Evolutionary conservation across 2,888 invertebrate genomes (phyloP).

Genomic region (Microplitis deprimator): DNA sequence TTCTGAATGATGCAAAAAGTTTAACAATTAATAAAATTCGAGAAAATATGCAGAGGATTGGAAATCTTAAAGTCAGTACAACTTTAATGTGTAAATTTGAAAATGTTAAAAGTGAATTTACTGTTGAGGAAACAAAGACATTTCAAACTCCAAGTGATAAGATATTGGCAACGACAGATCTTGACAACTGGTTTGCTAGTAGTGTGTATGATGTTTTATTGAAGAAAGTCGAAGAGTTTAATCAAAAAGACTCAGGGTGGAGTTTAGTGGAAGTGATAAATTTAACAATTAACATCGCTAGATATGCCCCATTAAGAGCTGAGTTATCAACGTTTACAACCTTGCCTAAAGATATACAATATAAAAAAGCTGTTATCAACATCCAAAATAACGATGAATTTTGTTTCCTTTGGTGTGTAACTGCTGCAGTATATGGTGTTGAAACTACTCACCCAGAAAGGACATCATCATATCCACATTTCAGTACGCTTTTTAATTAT

Average conservation of each 20-base stretch:
- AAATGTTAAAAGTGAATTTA: constrained; percentile 20
- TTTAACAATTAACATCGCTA: constrained; percentile 46
- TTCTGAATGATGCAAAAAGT: neutral
- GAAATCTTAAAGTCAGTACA: constrained; percentile 35
- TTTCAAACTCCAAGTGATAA: constrained; percentile 50
- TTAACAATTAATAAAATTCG: neutral
- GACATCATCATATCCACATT: too few relatives aligned
- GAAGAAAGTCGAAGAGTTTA: constrained; percentile 50
- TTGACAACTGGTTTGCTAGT: neutral
- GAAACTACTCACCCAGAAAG: too few relatives aligned
- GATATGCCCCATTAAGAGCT: constrained; percentile 43
- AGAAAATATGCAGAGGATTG: neutral
- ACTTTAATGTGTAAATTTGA: constrained; percentile 35
- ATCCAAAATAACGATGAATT: too few relatives aligned
- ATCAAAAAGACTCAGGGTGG: constrained; percentile 47
- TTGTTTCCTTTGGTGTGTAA: too few relatives aligned
- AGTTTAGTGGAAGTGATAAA: constrained; percentile 46
- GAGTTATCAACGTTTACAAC: neutral
- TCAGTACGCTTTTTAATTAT: too few relatives aligned
- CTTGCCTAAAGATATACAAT: too few relatives aligned
- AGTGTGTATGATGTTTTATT: constrained; percentile 41
- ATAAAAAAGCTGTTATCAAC: too few relatives aligned
- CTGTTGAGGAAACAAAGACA: constrained; percentile 47
- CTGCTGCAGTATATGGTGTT: too few relatives aligned
- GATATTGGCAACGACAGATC: constrained; percentile 34